Base-by-base conservation (phyloP, 1,140 invertebrate genomes). In the Calephelis nemesis region DNA sequence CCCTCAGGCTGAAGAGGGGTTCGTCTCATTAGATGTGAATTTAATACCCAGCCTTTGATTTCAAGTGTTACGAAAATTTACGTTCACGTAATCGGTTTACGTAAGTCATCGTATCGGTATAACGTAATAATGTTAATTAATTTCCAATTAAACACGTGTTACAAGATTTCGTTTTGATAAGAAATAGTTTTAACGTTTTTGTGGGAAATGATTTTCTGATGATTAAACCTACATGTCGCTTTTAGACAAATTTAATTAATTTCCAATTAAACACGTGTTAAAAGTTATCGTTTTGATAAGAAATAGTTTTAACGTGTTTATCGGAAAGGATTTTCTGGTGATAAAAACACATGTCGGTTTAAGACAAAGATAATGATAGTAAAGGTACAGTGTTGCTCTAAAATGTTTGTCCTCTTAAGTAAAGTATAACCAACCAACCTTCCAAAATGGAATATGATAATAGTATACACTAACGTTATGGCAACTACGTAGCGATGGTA, bases 31-130 rank as follows among this genome's bases (percentile, higher is more conserved):
- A 60, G 30, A 60, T 39, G 54, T 60, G 54, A 60, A 60, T 60
- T 60, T 60, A 60, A 60, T 60, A 60, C 54, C 39, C 30, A 39
- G 54, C 12, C 54, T 60, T 60, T 60, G 54, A 60, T 60, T 60
- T 60, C 54, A 60, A 60, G 54, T 60, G 54, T 40, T 60, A 40
- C 30, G 39, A 60, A 12, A 12, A 39, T 7, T 39, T 60, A 39
- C 54, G 54, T 60, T 60, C n/a, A n/a, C 12, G 12, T 40, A 40
- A 60, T 60, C 54, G 11, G 8, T 60, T 60, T n/a, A 60, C 3
- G 30, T 40, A 60, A 60, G n/a, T 58, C 5, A 58, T 58, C 9
- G 4, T n/a, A 60, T 40, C 19, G 30, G 12, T 39, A 60, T 7
- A 40, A 60, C 11, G 7, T 60, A 19, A 60, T 60, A 12, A 13